These are phyloP conservation scores for Campylomormyrus numenius DNA, from an alignment of 2,113 vertebrate genomes.

Conservation along the genomic window DNA sequence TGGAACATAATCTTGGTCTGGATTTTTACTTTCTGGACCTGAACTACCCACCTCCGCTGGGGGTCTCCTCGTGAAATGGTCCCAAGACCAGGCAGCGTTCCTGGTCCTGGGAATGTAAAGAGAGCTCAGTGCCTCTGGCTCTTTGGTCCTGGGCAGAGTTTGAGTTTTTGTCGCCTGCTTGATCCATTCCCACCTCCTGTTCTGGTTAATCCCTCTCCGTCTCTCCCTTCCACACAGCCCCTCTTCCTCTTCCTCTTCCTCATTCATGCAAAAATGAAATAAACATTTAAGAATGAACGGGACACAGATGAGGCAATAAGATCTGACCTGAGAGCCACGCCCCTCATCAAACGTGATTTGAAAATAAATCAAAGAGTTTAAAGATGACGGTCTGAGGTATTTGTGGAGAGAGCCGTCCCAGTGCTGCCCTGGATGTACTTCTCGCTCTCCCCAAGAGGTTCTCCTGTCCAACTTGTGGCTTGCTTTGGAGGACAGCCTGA, in stretches of 20 bases:
- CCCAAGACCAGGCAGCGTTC: background rate
- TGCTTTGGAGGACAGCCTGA: background rate
- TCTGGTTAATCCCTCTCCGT: background rate
- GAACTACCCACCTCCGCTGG: background rate
- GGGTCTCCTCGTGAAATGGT: background rate
- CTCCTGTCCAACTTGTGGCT: background rate
- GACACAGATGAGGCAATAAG: background rate
- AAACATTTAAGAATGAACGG: background rate
- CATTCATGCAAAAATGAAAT: background rate
- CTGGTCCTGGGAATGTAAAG: background rate
- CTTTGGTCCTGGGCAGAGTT: background rate
- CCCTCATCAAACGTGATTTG: background rate
- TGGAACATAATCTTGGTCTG: background rate
- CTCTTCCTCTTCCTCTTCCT: background rate
- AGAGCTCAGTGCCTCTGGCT: background rate
- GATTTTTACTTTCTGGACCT: background rate
- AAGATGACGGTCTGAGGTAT: background rate
- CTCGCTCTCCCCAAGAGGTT: background rate
- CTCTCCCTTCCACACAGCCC: constrained; percentile 4
- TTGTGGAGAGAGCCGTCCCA: background rate
- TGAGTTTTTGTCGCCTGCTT: background rate
- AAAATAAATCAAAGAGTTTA: background rate
- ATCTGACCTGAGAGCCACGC: background rate
- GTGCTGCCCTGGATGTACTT: background rate
- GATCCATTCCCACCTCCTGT: background rate